A percentile compares a stretch with the other conserved stretches of the same genome.
Conservation (phyloP, 2,797 vertebrate species). For the Eupleurogrammus muticus region DNA sequence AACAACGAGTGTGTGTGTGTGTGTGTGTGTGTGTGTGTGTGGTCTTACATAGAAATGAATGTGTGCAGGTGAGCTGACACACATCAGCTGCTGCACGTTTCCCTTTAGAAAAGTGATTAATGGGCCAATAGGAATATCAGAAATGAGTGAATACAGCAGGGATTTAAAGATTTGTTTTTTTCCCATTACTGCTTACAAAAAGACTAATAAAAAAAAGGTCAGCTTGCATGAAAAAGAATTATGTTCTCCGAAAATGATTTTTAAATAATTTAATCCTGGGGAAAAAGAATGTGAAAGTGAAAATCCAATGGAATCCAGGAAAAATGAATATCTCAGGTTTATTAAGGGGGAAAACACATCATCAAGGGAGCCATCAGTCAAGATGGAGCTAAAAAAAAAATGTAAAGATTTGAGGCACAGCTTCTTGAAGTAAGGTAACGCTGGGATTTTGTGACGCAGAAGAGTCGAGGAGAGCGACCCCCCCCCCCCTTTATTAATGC, state of each 20-base stretch:
- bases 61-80: not conserved
- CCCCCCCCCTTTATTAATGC: conserved; percentile 52
- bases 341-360: conserved; percentile 40
- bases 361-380: conserved; percentile 44
- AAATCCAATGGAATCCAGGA: conserved; percentile 7
- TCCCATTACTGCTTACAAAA: too few relatives aligned
- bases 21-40: not conserved
- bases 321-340: conserved; percentile 42
- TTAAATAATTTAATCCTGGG: conserved; percentile 30
- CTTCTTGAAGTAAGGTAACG: conserved; percentile 62
- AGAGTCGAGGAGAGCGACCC: conserved; percentile 57
- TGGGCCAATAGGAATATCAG: not conserved
- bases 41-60: not conserved
- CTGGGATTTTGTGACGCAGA: conserved; percentile 51
- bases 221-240: conserved; percentile 2
- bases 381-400: conserved; percentile 44
- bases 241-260: conserved; percentile 30
- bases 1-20: too few relatives aligned
- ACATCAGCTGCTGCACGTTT: not conserved
- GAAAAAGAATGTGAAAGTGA: conserved; percentile 10
- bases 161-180: not conserved
- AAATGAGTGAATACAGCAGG: conserved; percentile 4
- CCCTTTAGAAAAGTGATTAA: conserved; percentile 1
- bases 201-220: too few relatives aligned
- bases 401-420: conserved; percentile 50